Evolutionary conservation across 2,797 vertebrate genomes (phyloP).

Genomic region (Eulemur rubriventer): DNA sequence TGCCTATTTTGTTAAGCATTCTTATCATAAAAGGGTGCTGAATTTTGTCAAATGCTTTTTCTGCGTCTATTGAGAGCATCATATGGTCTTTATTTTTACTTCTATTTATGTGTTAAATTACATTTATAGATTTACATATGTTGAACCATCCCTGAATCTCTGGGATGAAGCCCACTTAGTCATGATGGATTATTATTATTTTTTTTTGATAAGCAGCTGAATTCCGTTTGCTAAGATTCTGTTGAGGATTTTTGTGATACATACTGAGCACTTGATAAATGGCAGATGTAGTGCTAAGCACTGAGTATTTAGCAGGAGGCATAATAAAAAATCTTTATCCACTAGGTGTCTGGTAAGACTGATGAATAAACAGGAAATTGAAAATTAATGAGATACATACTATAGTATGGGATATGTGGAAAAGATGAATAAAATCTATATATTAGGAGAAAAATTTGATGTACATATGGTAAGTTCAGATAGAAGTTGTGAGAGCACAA

Average conservation of each 20-base stretch:
- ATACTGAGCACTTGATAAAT: background rate
- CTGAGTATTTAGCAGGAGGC: background rate
- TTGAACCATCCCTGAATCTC: too few relatives aligned
- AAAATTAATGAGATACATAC: constrained; percentile 47
- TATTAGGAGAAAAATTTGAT: background rate
- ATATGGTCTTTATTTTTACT: too few relatives aligned
- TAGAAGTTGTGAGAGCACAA: background rate
- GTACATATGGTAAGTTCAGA: background rate
- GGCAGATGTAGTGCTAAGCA: background rate
- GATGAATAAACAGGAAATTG: constrained; percentile 55
- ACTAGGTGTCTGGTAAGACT: background rate
- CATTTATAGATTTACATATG: too few relatives aligned
- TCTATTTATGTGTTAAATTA: too few relatives aligned
- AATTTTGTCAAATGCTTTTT: too few relatives aligned
- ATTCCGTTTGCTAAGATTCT: too few relatives aligned
- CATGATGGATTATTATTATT: too few relatives aligned
- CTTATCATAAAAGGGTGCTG: too few relatives aligned
- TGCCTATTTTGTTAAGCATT: too few relatives aligned
- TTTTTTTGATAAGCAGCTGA: too few relatives aligned
- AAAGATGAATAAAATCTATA: constrained; percentile 5
- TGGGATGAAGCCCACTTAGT: too few relatives aligned
- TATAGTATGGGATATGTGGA: background rate
- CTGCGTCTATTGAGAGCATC: too few relatives aligned
- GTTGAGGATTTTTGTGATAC: background rate
- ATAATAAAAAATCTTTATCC: background rate